Evolutionary conservation across 2,888 invertebrate species (phyloP).

Genomic region (Caenorhabditis sp.): DNA sequence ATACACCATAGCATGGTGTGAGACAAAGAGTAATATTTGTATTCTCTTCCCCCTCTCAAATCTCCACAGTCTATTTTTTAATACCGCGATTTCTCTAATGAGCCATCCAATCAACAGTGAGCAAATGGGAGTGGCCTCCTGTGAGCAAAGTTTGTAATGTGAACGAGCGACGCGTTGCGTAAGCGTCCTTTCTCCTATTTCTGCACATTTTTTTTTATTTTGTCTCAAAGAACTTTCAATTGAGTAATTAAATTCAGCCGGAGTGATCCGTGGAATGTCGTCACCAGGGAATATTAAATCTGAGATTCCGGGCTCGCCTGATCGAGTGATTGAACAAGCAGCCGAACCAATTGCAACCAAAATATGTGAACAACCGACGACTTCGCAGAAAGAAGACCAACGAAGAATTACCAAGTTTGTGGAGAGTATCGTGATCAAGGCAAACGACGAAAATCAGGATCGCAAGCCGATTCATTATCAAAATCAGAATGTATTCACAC

Average conservation of each 20-base stretch:
- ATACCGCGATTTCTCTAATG: neutral
- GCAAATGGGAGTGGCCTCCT: neutral
- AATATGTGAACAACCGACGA: neutral
- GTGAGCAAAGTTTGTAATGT: neutral
- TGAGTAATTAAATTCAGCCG: neutral
- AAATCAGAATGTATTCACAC: neutral
- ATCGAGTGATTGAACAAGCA: neutral
- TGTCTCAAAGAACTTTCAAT: too few species aligned
- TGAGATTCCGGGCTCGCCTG: neutral
- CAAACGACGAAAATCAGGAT: neutral
- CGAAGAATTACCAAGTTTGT: neutral
- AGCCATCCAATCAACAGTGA: neutral
- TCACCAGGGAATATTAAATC: neutral
- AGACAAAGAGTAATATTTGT: too few species aligned
- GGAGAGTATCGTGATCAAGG: neutral
- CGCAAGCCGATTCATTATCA: neutral
- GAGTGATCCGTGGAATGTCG: neutral
- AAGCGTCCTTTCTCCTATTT: too few species aligned
- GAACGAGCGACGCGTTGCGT: neutral
- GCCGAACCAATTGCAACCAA: neutral
- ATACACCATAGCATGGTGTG: too few species aligned
- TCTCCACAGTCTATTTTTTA: neutral
- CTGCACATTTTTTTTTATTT: too few species aligned
- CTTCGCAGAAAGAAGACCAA: neutral
- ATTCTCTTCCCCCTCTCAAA: slow-evolving; percentile 2